Evolutionary conservation across 1,140 invertebrate species (phyloP).

Genomic region (Habropoda laboriosa): DNA sequence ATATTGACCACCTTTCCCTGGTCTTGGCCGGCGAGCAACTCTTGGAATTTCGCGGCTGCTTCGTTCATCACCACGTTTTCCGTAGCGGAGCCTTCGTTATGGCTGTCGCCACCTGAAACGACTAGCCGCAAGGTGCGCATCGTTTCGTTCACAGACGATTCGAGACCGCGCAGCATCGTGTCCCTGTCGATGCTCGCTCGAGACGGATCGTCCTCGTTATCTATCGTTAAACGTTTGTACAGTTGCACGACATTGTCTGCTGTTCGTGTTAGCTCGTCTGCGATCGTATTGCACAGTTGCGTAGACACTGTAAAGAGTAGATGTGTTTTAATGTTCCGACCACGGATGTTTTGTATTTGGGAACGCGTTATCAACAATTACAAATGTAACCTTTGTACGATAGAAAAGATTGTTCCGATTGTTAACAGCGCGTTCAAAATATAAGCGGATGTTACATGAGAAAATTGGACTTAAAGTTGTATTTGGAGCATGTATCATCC

Average conservation of each 20-base stretch:
- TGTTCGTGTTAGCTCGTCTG: constrained; percentile 84
- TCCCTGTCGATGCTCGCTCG: constrained; percentile 73
- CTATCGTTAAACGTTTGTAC: constrained; percentile 83
- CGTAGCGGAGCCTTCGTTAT: constrained; percentile 55
- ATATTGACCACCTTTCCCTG: constrained; percentile 83
- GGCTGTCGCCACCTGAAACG: constrained; percentile 64
- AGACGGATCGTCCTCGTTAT: constrained; percentile 71
- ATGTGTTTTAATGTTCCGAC: no score
- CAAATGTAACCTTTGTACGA: not conserved
- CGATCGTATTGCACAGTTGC: constrained; percentile 85
- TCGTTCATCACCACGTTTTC: constrained; percentile 70
- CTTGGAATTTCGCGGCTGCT: constrained; percentile 75
- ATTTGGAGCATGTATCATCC: not conserved
- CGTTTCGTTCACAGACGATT: constrained; percentile 78
- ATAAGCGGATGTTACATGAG: not conserved
- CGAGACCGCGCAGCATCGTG: constrained; percentile 77
- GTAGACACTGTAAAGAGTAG: constrained; percentile 83
- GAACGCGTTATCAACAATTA: not conserved
- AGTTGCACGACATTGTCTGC: constrained; percentile 86
- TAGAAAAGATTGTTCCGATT: not conserved
- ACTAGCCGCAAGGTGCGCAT: constrained; percentile 78
- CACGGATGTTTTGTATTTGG: no score
- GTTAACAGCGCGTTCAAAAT: not conserved
- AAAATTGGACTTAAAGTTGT: no score
- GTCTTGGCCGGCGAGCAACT: constrained; percentile 76